Conservation (phyloP, 2,888 invertebrate species). For the Diarsia mendica region DNA sequence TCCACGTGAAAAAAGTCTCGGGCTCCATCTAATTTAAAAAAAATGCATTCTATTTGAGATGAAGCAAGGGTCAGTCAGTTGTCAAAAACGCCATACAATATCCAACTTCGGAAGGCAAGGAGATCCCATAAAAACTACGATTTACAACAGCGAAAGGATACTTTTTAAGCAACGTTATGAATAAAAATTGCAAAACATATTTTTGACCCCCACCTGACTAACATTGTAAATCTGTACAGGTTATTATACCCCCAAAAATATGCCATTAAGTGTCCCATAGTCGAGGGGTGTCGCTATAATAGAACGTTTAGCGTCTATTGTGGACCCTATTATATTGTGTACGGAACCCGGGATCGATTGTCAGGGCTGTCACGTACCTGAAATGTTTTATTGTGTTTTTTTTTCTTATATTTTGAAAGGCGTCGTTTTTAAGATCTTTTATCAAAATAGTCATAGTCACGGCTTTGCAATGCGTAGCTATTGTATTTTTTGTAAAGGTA, state of each 20-base stretch:
- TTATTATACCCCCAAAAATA: slow-evolving; percentile 14
- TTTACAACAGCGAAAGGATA: background rate
- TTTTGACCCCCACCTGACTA: slow-evolving; percentile 15
- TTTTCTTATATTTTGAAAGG: slow-evolving; percentile 21
- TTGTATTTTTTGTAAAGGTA: background rate
- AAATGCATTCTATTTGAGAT: no score
- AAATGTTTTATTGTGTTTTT: slow-evolving; percentile 10
- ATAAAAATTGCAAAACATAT: background rate
- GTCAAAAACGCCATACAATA: background rate
- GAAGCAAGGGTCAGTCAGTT: background rate
- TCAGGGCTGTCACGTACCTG: slow-evolving; percentile 50
- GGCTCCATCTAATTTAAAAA: no score
- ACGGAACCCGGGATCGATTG: slow-evolving; percentile 54
- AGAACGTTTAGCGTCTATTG: slow-evolving; percentile 58
- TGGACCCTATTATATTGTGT: slow-evolving; percentile 48
- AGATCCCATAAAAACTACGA: background rate
- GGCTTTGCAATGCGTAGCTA: background rate
- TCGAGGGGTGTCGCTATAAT: slow-evolving; percentile 51
- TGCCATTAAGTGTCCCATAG: slow-evolving; percentile 22
- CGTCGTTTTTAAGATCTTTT: background rate
- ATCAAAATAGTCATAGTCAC: slow-evolving; percentile 24
- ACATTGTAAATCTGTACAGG: slow-evolving; percentile 21
- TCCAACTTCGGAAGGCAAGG: background rate
- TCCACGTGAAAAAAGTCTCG: no score
- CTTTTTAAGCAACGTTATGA: background rate